Percentiles rank a stretch among this genome's conserved stretches.
Evolutionary conservation across 2,113 vertebrate species (phyloP).

Genomic region (Neogale vison): DNA sequence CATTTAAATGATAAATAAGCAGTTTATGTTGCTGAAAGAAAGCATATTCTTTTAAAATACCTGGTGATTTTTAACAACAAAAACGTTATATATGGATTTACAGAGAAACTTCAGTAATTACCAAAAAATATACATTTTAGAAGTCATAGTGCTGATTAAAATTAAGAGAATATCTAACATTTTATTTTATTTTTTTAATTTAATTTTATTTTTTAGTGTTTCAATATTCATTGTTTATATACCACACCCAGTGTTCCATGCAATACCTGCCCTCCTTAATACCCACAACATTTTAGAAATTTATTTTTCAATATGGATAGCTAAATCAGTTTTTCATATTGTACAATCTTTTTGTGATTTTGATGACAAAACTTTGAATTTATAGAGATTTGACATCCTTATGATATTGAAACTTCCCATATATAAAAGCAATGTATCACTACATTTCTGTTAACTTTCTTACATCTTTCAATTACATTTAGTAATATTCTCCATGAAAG

Average conservation of each 20-base stretch:
- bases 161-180: not conserved
- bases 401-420: not conserved
- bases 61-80: not conserved
- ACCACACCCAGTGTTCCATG: too few relatives aligned
- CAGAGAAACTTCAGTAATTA: not conserved
- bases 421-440: not conserved
- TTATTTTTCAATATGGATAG: not conserved
- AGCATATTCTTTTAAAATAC: not conserved
- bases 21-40: not conserved
- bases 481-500: not conserved
- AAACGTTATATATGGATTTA: not conserved
- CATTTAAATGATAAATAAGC: not conserved
- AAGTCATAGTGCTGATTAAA: not conserved
- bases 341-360: not conserved
- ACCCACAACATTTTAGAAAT: not conserved
- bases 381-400: not conserved
- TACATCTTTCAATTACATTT: not conserved
- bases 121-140: not conserved
- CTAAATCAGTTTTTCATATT: not conserved
- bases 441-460: not conserved
- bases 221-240: too few relatives aligned
- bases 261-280: too few relatives aligned
- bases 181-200: not conserved
- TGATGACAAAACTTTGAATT: not conserved
- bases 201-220: too few relatives aligned